Base-by-base conservation (phyloP, 2,888 invertebrate species). In the Aromia moschata region DNA sequence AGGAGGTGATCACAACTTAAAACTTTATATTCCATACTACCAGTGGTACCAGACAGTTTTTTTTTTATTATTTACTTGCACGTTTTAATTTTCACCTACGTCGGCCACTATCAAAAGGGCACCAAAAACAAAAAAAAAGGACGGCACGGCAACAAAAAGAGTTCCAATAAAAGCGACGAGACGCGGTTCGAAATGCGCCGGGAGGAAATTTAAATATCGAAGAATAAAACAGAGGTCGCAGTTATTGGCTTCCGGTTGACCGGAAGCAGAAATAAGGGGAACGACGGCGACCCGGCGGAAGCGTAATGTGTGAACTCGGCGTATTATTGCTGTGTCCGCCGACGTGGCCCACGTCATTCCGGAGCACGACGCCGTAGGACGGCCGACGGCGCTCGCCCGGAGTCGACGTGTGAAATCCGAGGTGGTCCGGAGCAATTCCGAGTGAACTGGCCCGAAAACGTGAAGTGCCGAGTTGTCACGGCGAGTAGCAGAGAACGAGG, bases 211-310 rank as follows among this genome's bases (percentile, higher is more conserved):
- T 64, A 53, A 64, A 66, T 62, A 62, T 56, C 58, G 60, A 58
- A 52, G 55, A 54, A 49, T 57, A 61, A 56, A 60, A 49, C 51
- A 52, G 47, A 43, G 46, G 54, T 40, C 46, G 55, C 53, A 40
- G 64, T 73, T 76, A 76, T 76, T 77, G 74, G 74, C 74, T 76
- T 76, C 70, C 74, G 72, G 74, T 70, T 74, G 75, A 73, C 75
- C 76, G 72, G 71, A 70, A 73, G 65, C n/a, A n/a, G 68, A 70
- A 63, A 58, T 9, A 63, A 69, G 62, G 64, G 58, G 64, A 56
- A 65, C 62, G 51, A 49, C 44, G 55, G 33, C 33, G 17, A 59
- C 64, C 68, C 72, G 51, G 54, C 44, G 55, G 33, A 47, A 36
- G 58, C 64, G 69, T 73, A 71, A 75, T 74, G 74, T 74, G 73